Evolutionary conservation across 2,113 vertebrate genomes (phyloP).

Genomic region (Crotophaga sulcirostris): DNA sequence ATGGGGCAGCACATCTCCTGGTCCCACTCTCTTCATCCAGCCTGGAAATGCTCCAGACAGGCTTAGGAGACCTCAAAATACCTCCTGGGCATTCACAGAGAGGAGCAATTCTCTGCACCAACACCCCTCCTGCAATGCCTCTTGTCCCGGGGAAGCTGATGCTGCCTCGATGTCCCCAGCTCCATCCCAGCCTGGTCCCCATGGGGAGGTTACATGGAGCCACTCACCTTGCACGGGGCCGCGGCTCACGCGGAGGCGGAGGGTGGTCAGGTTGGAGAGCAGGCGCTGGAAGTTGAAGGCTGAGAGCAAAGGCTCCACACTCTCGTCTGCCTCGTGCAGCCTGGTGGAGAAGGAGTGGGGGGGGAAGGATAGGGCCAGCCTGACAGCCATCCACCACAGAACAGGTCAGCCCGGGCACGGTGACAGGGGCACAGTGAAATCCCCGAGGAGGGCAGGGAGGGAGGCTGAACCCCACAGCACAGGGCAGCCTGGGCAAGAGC

Average conservation of each 20-base stretch:
- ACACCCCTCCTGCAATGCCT: not conserved
- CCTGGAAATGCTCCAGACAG: not conserved
- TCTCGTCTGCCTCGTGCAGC: constrained; percentile 81
- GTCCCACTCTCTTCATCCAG: not conserved
- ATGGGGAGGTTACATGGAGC: rapidly evolving
- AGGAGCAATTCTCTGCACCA: not conserved
- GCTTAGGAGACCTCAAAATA: not conserved
- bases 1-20: rapidly evolving
- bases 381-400: not conserved
- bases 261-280: constrained; percentile 82
- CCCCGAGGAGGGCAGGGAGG: rapidly evolving
- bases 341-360: constrained; percentile 43
- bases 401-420: rapidly evolving
- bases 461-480: not conserved
- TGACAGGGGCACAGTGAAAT: not conserved
- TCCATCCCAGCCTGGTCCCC: not conserved
- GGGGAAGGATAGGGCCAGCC: not conserved
- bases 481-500: not conserved
- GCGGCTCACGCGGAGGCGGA: constrained; percentile 73
- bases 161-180: rapidly evolving
- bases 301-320: constrained; percentile 42
- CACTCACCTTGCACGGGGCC: constrained; percentile 74
- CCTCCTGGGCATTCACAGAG: not conserved
- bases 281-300: constrained; percentile 84
- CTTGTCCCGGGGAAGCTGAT: rapidly evolving